Percentiles rank a stretch among this genome's conserved stretches.
phyloP scores from a whole-genome alignment of 2,113 vertebrate species.

The Haemorhous mexicanus region DNA sequence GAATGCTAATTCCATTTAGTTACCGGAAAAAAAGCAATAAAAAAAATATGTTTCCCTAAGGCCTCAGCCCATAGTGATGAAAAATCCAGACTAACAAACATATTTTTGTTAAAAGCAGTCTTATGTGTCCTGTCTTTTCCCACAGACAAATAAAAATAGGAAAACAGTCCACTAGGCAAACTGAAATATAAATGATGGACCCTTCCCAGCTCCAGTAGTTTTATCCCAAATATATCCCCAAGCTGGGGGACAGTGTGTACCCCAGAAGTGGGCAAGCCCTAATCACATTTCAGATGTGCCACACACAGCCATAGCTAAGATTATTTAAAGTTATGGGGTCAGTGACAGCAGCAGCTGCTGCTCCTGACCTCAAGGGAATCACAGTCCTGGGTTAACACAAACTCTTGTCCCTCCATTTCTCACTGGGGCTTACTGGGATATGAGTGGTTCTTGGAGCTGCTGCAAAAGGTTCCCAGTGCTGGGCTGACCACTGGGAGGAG shows the following conservation, averaged over 20 bases:
- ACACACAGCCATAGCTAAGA: not conserved
- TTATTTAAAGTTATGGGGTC: conserved; percentile 38
- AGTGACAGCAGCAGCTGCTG: conserved; percentile 62
- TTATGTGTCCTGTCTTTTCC: not conserved
- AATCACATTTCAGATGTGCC: conserved; percentile 7
- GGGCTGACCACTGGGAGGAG: not conserved
- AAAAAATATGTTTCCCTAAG: conserved; percentile 30
- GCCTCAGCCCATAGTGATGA: not conserved
- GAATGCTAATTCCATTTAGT: conserved; percentile 18
- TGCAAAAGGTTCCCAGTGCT: not conserved
- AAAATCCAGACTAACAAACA: conserved; percentile 6
- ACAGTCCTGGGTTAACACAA: not conserved
- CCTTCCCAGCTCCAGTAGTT: not conserved
- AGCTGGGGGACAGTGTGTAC: not conserved
- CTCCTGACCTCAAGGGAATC: conserved; percentile 20
- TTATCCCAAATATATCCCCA: not conserved
- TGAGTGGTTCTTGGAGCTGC: not conserved
- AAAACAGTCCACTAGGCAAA: not conserved
- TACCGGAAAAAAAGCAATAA: not conserved
- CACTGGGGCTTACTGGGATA: not conserved
- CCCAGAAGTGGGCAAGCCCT: not conserved
- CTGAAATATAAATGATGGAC: not conserved
- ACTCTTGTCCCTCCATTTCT: not conserved
- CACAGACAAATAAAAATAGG: not conserved
- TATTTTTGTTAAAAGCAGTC: not conserved